These are phyloP conservation scores for Microcebus jonahi DNA, from an alignment of 2,113 vertebrate species.

Conservation along the genomic window DNA sequence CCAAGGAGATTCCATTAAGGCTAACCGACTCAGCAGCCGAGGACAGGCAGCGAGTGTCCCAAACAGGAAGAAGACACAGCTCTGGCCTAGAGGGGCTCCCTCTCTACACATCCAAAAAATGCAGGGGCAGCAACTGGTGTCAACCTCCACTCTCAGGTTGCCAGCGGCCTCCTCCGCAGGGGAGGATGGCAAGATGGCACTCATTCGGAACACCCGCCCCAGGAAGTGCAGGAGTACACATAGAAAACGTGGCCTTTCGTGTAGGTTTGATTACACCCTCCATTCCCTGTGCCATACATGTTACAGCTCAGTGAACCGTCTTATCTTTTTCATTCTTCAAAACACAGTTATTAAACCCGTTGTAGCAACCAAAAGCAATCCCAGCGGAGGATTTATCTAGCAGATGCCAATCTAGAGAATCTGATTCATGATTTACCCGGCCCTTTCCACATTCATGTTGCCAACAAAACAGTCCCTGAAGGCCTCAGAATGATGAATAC, in stretches of 20 bases:
- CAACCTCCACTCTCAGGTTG: not conserved
- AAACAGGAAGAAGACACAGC: rapidly evolving
- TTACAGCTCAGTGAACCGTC: not conserved
- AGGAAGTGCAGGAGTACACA: not conserved
- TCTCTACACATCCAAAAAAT: not conserved
- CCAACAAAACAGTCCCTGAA: not conserved
- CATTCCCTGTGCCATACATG: not conserved
- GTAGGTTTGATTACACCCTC: not conserved
- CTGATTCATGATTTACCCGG: not conserved
- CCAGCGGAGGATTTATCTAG: not conserved
- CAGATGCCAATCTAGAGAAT: not conserved
- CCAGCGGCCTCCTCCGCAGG: not conserved
- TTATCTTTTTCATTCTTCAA: not conserved
- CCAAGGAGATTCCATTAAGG: not conserved
- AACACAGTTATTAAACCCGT: not conserved
- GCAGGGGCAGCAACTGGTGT: no score
- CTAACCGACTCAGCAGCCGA: not conserved
- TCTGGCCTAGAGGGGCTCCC: not conserved
- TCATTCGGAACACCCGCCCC: not conserved
- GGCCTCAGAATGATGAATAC: not conserved
- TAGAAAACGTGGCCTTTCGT: not conserved
- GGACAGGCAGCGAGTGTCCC: not conserved
- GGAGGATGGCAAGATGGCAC: no score
- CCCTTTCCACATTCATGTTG: not conserved
- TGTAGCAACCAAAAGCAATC: not conserved